These are phyloP conservation scores for Heliocidaris erythrogramma DNA, from an alignment of 35 echinoderm and acorn worm genomes.

Conservation along the genomic window DNA sequence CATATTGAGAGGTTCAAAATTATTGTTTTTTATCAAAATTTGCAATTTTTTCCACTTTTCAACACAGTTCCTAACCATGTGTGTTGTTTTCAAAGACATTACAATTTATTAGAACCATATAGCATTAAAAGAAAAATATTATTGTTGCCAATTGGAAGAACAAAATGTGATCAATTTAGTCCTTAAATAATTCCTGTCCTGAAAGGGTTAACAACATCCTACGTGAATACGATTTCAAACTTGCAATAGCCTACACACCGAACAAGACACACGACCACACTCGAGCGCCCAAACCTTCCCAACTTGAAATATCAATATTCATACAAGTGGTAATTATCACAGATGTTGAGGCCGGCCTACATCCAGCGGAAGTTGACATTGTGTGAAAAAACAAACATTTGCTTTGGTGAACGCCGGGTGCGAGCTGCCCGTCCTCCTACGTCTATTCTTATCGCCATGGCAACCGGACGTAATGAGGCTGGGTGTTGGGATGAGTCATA, in stretches of 20 bases:
- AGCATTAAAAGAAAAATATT: too few species aligned
- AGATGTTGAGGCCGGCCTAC: constrained; percentile 13
- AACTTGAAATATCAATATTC: constrained; percentile 12
- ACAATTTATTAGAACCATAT: too few species aligned
- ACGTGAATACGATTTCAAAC: neutral
- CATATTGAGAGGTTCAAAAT: too few species aligned
- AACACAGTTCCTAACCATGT: too few species aligned
- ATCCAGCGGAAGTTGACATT: neutral
- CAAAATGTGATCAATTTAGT: too few species aligned
- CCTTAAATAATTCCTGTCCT: too few species aligned
- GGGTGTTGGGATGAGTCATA: constrained; percentile 27
- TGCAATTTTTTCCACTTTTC: too few species aligned
- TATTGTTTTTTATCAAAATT: too few species aligned
- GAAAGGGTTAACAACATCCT: too few species aligned
- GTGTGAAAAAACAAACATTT: neutral
- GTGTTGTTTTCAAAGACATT: too few species aligned
- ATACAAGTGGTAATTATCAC: constrained; percentile 27
- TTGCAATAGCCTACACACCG: neutral
- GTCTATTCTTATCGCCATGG: constrained; percentile 19
- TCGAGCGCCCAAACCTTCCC: neutral
- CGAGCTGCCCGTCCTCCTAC: neutral
- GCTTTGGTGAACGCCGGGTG: constrained; percentile 25
- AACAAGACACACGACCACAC: neutral
- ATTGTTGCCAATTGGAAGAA: too few species aligned
- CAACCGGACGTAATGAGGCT: neutral